These are phyloP conservation scores for Sinodicranocentrus sp. DNA, from an alignment of 2,888 invertebrate species.

Conservation along the genomic window DNA sequence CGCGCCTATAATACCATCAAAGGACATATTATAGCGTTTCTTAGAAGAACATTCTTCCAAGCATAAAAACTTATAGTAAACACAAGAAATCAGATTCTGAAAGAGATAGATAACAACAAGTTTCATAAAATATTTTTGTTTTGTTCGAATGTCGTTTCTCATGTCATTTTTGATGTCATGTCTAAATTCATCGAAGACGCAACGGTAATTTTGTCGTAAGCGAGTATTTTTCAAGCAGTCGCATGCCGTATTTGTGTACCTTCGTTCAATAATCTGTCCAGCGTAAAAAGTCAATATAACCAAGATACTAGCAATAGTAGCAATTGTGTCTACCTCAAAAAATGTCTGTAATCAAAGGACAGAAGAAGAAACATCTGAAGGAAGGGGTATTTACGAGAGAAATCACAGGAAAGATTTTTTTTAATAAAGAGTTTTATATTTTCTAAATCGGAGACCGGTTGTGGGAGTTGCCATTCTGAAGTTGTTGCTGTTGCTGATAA, in stretches of 20 bases:
- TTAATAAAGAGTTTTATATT: neutral
- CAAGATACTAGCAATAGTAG: neutral
- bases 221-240: constrained; percentile 48
- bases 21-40: neutral
- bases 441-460: constrained; percentile 68
- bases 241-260: constrained; percentile 71
- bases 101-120: constrained; percentile 65
- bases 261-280: constrained; percentile 46
- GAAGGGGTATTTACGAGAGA: constrained; percentile 23
- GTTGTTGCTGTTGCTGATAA: constrained; percentile 69
- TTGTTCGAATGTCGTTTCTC: neutral
- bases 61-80: constrained; percentile 22
- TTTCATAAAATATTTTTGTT: constrained; percentile 1
- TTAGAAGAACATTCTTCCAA: neutral
- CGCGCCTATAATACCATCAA: constrained; percentile 51
- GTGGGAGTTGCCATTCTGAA: constrained; percentile 66
- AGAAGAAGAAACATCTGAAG: constrained; percentile 22
- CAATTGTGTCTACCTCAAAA: neutral
- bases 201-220: constrained; percentile 7
- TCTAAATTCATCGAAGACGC: neutral
- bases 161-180: neutral
- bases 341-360: constrained; percentile 17
- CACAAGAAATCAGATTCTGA: constrained; percentile 61
- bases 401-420: constrained; percentile 50
- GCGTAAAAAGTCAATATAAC: constrained; percentile 12